phyloP scores from a whole-genome alignment of 2,888 invertebrate genomes.

The Thumatha senex region DNA sequence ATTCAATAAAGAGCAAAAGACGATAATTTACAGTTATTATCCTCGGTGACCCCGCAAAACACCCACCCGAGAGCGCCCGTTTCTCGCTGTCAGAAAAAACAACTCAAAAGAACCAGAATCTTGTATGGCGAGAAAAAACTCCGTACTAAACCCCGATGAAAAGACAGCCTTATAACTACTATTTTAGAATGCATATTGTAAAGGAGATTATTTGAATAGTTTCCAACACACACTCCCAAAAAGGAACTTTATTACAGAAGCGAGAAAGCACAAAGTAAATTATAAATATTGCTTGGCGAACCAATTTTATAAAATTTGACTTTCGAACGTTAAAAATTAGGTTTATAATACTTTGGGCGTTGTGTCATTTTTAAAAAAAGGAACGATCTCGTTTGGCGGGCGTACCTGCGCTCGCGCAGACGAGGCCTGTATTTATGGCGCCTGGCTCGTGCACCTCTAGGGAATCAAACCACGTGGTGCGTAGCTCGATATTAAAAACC shows the following conservation, averaged over 20 bases:
- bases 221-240: constrained; percentile 61
- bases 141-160: constrained; percentile 31
- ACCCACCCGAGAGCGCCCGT: constrained; percentile 72
- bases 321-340: constrained; percentile 38
- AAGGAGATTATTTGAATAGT: constrained; percentile 32
- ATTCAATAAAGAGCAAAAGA: constrained; percentile 77
- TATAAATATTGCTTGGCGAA: constrained; percentile 61
- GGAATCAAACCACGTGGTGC: constrained; percentile 69
- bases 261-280: constrained; percentile 80
- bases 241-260: constrained; percentile 80
- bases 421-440: constrained; percentile 82
- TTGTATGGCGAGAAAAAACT: constrained; percentile 76
- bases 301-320: constrained; percentile 41
- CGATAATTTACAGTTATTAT: constrained; percentile 83
- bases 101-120: constrained; percentile 72
- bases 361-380: constrained; percentile 63
- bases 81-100: constrained; percentile 76
- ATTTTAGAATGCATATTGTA: constrained; percentile 42
- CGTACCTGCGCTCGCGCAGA: constrained; percentile 80
- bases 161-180: constrained; percentile 44
- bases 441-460: constrained; percentile 64
- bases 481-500: constrained; percentile 62
- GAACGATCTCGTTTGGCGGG: constrained; percentile 80
- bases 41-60: constrained; percentile 81
- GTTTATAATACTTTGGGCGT: constrained; percentile 40